Evolutionary conservation across 2,113 vertebrate species (phyloP), one percentile per base, ranked within the genome.

Genomic region (Manacus vitellinus): DNA sequence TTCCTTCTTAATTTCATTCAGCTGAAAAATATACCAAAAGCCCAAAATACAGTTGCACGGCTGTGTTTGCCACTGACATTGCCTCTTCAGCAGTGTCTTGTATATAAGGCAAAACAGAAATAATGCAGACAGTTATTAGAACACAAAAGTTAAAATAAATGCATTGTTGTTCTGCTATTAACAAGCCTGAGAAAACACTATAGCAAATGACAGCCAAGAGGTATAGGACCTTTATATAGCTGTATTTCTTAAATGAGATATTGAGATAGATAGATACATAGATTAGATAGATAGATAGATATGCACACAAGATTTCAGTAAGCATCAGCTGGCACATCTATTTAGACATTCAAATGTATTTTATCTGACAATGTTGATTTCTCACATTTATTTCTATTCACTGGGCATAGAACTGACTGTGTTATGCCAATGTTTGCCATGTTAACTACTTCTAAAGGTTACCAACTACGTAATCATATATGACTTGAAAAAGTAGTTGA

Each of bases 371-470:
- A 92, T 94, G 95, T 94, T 95, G 96, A 97, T 95, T 97, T 96
- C 97, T 97, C 92, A 76, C 96, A 89, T 97, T 97, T 98, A 97
- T 97, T 98, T 98, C 97, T 96, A 97, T 91, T 93, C 44, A 61
- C 86, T 95, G 77, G 90, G 96, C 95, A 88, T 93, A 54, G 89
- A 97, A 91, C 77, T 95, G 92, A 88, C 95, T 97, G 85, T 83
- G 95, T 94, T 95, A 75, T 92, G 93, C 94, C 97, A 98, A 80
- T 94, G 90, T 98, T 98, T 97, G 96, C 96, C 92, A 62, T 97
- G 89, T 83, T 97, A 97, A 96, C 96, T 97, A 62, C 95, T 96
- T 96, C 94, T 97, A 97, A 98, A 98, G 97, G 96, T 98, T 97
- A 97, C 84, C 94, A 95, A 97, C 94, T 96, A 97, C 87, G 71